These are phyloP conservation scores for Dipodomys ordii DNA, from an alignment of 2,113 vertebrate genomes.

Conservation along the genomic window DNA sequence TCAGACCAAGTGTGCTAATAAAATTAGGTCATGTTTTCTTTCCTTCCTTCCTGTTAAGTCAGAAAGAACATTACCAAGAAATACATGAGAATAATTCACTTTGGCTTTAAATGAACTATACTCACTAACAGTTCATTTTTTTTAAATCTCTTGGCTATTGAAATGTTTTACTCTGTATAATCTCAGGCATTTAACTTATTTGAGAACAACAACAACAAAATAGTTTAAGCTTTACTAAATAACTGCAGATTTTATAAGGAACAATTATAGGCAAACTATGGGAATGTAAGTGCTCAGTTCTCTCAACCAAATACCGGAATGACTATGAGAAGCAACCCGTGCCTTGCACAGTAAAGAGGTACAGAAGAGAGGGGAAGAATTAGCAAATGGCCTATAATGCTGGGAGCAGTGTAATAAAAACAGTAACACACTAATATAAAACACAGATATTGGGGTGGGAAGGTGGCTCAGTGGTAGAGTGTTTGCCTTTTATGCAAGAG, in stretches of 20 bases:
- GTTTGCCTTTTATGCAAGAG: too few species aligned
- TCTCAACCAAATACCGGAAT: neutral
- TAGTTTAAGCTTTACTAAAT: conserved; percentile 57
- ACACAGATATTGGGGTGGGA: too few species aligned
- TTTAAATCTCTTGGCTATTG: conserved; percentile 54
- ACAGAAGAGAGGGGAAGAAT: neutral
- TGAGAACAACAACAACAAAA: conserved; percentile 59
- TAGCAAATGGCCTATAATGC: conserved; percentile 5
- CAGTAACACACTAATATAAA: neutral
- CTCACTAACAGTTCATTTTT: conserved; percentile 27
- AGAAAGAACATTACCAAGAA: conserved; percentile 70
- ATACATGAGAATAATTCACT: conserved; percentile 57
- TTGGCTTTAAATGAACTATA: conserved; percentile 65
- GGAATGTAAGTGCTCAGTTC: neutral
- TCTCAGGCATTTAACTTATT: conserved; percentile 48
- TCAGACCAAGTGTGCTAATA: conserved; percentile 62
- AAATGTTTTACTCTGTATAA: conserved; percentile 23
- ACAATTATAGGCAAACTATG: neutral
- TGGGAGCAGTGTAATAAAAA: conserved; percentile 42
- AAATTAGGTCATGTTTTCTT: conserved; percentile 73
- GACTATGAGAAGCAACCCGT: neutral
- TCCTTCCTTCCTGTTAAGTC: conserved; percentile 55
- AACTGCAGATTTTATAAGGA: conserved; percentile 44
- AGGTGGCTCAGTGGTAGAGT: too few species aligned
- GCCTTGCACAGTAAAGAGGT: neutral